Evolutionary conservation across 2,888 invertebrate genomes (phyloP), one percentile per base, ranked within the genome.

Genomic region (Operophtera brumata): DNA sequence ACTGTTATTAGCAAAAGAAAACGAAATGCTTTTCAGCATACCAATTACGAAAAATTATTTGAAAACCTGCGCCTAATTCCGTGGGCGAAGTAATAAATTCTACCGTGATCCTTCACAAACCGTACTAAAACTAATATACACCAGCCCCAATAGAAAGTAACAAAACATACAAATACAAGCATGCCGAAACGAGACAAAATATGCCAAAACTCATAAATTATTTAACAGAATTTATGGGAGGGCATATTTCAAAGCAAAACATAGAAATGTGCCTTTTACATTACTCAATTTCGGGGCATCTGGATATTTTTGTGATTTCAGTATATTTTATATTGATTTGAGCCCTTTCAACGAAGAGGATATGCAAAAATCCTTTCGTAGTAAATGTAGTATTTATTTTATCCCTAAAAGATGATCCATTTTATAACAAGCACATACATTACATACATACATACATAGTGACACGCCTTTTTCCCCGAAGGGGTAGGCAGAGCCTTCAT

Each of bases 161-260:
- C 41, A 46, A 42, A 46, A 42, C 6, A 39, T 47, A 28, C 37
- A 55, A 42, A 47, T 4, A 50, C 12, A 11, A 34, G 25, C 36
- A 37, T 11, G 26, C 10, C 11, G 8, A 11, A 50, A 28, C 12
- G 30, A 2, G 30, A 30, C 30, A 30, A 30, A 30, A 30, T 37
- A 37, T 11, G 32, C 11, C 11, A n/a, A 11, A 50, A 20, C 12
- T 51, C 51, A 60, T 63, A 54, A 61, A 63, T 63, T 57, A 61
- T 63, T 61, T 59, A 59, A 37, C 14, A 30, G 39, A 56, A 57
- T 54, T 63, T 63, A 58, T 54, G 36, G n/a, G 53, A 51, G 46
- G n/a, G 42, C 43, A 58, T 56, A 58, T 60, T 58, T 53, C 49
- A 37, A 44, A 41, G 44, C 20, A 28, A 57, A 57, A 58, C 52